Conservation (phyloP, 2,888 invertebrate species). For the Lordiphosa fenestrarum region DNA sequence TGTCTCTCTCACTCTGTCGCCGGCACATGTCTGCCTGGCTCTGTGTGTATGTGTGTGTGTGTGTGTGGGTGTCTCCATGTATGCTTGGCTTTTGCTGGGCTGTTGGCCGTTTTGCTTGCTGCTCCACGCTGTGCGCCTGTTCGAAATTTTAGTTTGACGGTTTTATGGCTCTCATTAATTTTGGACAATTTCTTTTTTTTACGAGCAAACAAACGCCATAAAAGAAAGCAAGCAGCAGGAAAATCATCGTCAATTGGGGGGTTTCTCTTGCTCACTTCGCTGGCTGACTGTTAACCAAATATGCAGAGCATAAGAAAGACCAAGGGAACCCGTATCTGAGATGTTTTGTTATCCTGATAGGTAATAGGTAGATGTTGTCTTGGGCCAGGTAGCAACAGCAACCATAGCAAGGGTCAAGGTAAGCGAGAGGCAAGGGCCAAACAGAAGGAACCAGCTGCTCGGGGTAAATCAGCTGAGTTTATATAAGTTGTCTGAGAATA, state of each 20-base stretch:
- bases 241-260: conserved; percentile 4
- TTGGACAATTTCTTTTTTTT: conserved; percentile 62
- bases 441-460: too few species aligned
- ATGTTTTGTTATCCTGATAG: conserved; percentile 17
- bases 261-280: conserved; percentile 56
- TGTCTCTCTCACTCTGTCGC: conserved; percentile 3
- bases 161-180: conserved; percentile 78
- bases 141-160: conserved; percentile 79
- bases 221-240: conserved; percentile 39
- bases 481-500: too few species aligned
- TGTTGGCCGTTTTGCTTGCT: conserved; percentile 6
- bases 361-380: background rate
- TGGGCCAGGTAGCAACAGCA: background rate
- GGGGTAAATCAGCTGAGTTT: too few species aligned
- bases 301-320: conserved; percentile 59
- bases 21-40: conserved; percentile 6
- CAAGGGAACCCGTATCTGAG: conserved; percentile 5
- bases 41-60: conserved; percentile 21
- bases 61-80: conserved; percentile 18
- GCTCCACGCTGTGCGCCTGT: conserved; percentile 72
- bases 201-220: conserved; percentile 74
- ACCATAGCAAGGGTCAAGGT: too few species aligned
- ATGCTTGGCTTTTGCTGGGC: background rate
- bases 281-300: conserved; percentile 74
- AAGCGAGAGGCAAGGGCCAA: too few species aligned